Percentiles rank a stretch among this genome's conserved stretches.
Evolutionary conservation across 2,113 vertebrate species (phyloP).

Genomic region (Shinisaurus crocodilurus): DNA sequence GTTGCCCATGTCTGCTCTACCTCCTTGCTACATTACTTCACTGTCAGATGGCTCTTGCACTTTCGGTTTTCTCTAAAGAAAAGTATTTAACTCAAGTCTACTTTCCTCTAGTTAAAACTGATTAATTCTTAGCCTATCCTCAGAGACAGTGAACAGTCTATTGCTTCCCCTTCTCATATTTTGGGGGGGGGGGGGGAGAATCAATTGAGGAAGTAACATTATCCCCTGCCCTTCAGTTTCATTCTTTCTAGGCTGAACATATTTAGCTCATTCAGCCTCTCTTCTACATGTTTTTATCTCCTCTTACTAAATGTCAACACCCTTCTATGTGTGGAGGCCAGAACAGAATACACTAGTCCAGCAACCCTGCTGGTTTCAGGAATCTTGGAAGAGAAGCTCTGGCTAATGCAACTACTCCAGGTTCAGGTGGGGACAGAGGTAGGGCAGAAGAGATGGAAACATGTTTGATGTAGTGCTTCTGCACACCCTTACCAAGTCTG

Average conservation of each 20-base stretch:
- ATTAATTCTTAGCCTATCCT: background rate
- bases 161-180: background rate
- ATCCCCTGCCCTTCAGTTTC: background rate
- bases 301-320: background rate
- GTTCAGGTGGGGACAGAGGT: background rate
- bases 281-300: background rate
- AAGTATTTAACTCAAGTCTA: background rate
- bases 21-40: background rate
- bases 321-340: background rate
- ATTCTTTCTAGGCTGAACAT: too few species aligned
- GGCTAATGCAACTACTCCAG: background rate
- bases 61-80: background rate
- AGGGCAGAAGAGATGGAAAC: background rate
- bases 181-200: too few species aligned
- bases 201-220: background rate
- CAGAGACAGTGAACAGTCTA: background rate
- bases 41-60: background rate
- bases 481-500: conserved; percentile 82
- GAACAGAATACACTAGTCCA: background rate
- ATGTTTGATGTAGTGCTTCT: background rate
- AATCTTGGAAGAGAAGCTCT: too few species aligned
- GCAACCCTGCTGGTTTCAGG: background rate
- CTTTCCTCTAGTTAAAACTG: background rate
- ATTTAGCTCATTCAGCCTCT: background rate
- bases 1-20: background rate